Evolutionary conservation across 2,888 invertebrate species (phyloP), one percentile per base, ranked within the genome.

Genomic region (Sceliomorpha sp.): DNA sequence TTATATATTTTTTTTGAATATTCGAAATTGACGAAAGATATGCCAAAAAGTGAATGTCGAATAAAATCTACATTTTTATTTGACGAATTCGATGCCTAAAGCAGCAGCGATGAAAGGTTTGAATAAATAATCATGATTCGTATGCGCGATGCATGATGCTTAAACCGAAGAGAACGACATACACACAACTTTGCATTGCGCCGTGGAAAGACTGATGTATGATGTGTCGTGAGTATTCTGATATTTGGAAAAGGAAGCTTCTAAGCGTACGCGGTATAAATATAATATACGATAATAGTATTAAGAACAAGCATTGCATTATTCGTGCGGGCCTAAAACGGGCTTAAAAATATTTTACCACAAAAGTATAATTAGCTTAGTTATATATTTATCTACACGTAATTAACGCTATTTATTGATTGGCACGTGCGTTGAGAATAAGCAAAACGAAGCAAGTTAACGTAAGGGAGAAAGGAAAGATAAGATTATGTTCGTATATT

Each of bases 331-430:
- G 79, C 79, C 82, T 80, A 81, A 47, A 58, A 45, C 51, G 31
- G 75, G 75, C 78, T 77, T 75, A 75, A 58, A 67, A 72, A 79
- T 82, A 82, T 86, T 82, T 85, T 85, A 85, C 80, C 82, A 85
- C 81, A 82, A 84, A 83, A 85, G 80, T 85, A 84, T 85, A 77
- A 79, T 75, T 81, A 82, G 75, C 68, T 75, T 78, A 82, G 75
- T 62, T 74, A 76, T 73, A 79, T 81, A 83, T 81, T 79, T 83
- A 81, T 80, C 75, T 83, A 79, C 77, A 72, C 78, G 73, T 75
- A 74, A 75, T 80, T 75, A 73, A 80, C 76, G 77, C 81, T 84
- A 85, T 82, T 85, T 86, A 85, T 82, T 82, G 76, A 82, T 78
- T 76, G 73, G 71, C 67, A 67, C 51, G 51, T 74, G 69, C 50